phyloP scores from a whole-genome alignment of 2,888 invertebrate species.

The Phlogophora meticulosa region DNA sequence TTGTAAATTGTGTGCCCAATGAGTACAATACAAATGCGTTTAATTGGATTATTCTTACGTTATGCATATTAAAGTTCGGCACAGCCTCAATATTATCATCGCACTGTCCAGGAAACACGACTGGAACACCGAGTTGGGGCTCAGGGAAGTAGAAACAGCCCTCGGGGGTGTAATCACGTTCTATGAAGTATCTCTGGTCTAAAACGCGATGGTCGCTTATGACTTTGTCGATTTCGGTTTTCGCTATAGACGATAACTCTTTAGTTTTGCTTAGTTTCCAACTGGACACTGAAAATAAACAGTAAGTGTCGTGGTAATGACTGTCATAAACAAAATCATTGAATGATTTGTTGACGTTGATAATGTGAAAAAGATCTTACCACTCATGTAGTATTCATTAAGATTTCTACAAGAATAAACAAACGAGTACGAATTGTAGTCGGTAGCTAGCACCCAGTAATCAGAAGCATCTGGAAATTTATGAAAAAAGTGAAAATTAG shows the following conservation, averaged over 20 bases:
- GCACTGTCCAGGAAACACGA: conserved; percentile 81
- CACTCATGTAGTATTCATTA: conserved; percentile 63
- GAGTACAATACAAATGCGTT: too few relatives aligned
- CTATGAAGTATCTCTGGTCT: conserved; percentile 73
- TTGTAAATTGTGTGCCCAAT: conserved; percentile 15
- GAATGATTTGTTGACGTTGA: not conserved
- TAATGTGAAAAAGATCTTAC: conserved; percentile 38
- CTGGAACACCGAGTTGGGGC: conserved; percentile 71
- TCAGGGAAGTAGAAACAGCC: conserved; percentile 83
- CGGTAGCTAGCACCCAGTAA: conserved; percentile 85
- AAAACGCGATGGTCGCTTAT: conserved; percentile 71
- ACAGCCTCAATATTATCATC: conserved; percentile 72
- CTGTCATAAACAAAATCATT: not conserved
- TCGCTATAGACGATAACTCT: conserved; percentile 62
- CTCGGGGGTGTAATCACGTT: conserved; percentile 71
- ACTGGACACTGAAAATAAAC: conserved; percentile 70
- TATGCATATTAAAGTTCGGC: conserved; percentile 71
- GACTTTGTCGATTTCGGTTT: conserved; percentile 64
- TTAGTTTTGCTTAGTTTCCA: conserved; percentile 82
- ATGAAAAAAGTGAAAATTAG: not conserved
- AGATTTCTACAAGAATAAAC: conserved; percentile 92
- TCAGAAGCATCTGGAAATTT: conserved; percentile 60
- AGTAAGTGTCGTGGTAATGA: not conserved
- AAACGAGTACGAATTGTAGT: conserved; percentile 91
- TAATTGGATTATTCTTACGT: conserved; percentile 62